Conservation (phyloP, 2,113 vertebrate species). For the Ibidorhyncha struthersii region DNA sequence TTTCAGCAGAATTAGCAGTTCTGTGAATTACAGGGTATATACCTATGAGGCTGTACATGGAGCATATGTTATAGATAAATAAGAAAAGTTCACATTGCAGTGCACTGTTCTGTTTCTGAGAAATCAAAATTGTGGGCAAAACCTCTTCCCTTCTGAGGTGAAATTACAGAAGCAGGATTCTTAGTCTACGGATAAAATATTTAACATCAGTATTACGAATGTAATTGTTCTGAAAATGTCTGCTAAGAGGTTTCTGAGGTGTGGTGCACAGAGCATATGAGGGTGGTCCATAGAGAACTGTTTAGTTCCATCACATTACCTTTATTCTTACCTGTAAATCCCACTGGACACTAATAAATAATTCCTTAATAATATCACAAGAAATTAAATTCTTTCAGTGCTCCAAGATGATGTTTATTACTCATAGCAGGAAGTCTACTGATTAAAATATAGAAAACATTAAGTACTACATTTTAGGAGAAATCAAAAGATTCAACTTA, state of each 20-base stretch:
- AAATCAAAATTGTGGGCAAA: background rate
- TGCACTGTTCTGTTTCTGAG: background rate
- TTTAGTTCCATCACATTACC: background rate
- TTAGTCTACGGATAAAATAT: background rate
- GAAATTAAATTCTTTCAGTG: background rate
- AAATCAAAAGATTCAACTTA: background rate
- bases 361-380: background rate
- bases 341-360: background rate
- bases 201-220: background rate
- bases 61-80: background rate
- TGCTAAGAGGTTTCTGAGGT: background rate
- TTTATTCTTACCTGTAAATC: background rate
- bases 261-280: background rate
- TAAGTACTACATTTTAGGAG: background rate
- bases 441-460: background rate
- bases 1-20: background rate
- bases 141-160: background rate
- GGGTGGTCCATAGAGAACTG: background rate
- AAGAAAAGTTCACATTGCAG: background rate
- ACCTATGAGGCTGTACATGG: background rate
- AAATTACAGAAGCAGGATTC: background rate
- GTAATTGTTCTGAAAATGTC: background rate
- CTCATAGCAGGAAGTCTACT: background rate
- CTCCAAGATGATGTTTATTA: background rate
- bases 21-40: background rate